Base-by-base conservation (phyloP, 92 coral and sea anemone species). In the Porites rus region DNA sequence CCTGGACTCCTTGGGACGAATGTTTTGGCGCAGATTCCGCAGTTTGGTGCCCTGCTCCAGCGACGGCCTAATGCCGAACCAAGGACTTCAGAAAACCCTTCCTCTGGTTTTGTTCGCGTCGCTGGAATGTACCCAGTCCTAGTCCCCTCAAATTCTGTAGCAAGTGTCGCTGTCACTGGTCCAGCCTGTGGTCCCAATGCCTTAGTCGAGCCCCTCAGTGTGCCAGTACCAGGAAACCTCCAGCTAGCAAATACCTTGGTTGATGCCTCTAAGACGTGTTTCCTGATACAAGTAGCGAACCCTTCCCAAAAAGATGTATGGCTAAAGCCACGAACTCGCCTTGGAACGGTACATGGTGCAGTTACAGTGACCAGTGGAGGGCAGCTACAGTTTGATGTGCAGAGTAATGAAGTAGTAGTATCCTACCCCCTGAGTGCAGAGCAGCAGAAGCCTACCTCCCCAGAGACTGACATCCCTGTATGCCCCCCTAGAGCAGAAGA, bases 1-100 rank as follows among this genome's bases (percentile, higher is more conserved):
- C 92, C 94, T n/a, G 92, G 92, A 20, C 68, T 88, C 28, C 75
- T 91, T 3, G 94, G 92, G 52, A 88, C 90, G 0, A 92, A 92
- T 52, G 88, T 92, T 20, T 86, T 92, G 10, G 78, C 87, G 0
- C 83, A 86, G 59, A 22, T 92, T 50, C 93, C 95, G 7, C 43
- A 74, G 75, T 92, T 79, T 31, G 81, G 86, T 17, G 69, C 74
- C 16, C 61, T 84, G 63, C 38, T 85, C 58, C 76, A 9, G 24
- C 76, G n/a, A 50, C 9, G n/a, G 60, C 9, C 60, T 6, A 43
- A 14, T 16, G 24, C 76, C 3, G 60, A 72, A 2, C 59, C 59
- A 16, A 72, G 60, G 24, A 72, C 60, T 43, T 43, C 76, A 50
- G 78, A 51, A 63, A 52, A 9, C 51, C 11, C 51, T 65, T 10